These are phyloP conservation scores for Zoanthus sansibaricus DNA, from an alignment of 92 coral and sea anemone species.

Conservation along the genomic window DNA sequence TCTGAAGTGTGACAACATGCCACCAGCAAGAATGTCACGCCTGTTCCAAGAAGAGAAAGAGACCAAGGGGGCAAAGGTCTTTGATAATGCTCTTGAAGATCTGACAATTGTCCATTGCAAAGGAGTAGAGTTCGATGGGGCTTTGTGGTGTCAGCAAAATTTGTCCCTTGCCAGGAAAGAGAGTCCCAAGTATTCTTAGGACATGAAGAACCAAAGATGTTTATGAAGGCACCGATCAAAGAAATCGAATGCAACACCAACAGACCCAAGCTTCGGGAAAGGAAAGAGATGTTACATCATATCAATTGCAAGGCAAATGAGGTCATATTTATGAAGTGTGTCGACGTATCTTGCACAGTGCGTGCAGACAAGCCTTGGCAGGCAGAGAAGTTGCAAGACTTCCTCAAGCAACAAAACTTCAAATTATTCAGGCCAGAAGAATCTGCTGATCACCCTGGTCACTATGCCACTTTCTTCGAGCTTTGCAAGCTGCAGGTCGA, in stretches of 20 bases:
- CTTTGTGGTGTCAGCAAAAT: background rate
- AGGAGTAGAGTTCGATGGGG: conserved; percentile 30
- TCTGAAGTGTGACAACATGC: conserved; percentile 18
- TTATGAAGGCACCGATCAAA: conserved; percentile 37
- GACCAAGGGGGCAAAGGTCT: conserved; percentile 29
- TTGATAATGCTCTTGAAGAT: conserved; percentile 33
- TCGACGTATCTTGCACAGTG: conserved; percentile 26
- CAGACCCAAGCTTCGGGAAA: conserved; percentile 19
- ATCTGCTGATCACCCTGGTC: conserved; percentile 38
- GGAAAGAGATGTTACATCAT: conserved; percentile 11
- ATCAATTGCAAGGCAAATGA: conserved; percentile 47
- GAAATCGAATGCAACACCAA: conserved; percentile 26
- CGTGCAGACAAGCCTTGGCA: conserved; percentile 50
- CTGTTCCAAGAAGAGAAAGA: conserved; percentile 24
- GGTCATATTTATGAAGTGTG: conserved; percentile 53
- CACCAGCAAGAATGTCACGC: conserved; percentile 38
- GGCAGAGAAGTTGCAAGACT: conserved; percentile 39
- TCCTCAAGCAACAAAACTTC: no score
- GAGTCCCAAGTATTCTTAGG: background rate
- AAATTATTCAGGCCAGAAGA: conserved; percentile 46
- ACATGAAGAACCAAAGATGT: conserved; percentile 20
- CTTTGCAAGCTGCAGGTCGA: conserved; percentile 17
- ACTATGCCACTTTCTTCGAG: conserved; percentile 58
- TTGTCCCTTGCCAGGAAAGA: conserved; percentile 16
- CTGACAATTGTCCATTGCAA: conserved; percentile 45